These are phyloP conservation scores for Lacanobia wlatinum DNA, from an alignment of 2,888 invertebrate species.

Conservation along the genomic window DNA sequence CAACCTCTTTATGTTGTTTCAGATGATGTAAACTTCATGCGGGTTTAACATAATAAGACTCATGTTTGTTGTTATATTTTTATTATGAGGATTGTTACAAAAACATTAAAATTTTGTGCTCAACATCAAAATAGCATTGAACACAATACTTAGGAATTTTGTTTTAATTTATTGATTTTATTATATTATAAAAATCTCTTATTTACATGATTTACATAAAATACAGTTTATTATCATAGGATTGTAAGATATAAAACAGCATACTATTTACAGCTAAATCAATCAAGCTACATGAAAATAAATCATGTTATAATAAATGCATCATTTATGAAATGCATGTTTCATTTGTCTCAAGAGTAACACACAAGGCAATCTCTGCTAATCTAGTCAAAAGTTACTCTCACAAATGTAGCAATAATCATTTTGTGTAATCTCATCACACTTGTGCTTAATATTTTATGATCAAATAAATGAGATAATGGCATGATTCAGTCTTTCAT, in stretches of 20 bases:
- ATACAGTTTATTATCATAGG: slow-evolving; percentile 69
- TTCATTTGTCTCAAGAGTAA: slow-evolving; percentile 71
- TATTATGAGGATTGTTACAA: slow-evolving; percentile 79
- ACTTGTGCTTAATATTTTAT: slow-evolving; percentile 81
- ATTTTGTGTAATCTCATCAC: slow-evolving; percentile 75
- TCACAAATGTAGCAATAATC: slow-evolving; percentile 68
- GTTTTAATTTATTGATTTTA: slow-evolving; percentile 59
- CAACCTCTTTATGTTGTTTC: slow-evolving; percentile 57
- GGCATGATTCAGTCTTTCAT: slow-evolving; percentile 89
- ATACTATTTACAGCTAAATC: slow-evolving; percentile 76
- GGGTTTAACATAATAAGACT: slow-evolving; percentile 68
- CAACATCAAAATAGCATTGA: slow-evolving; percentile 68
- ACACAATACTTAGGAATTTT: slow-evolving; percentile 55
- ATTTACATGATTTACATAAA: slow-evolving; percentile 81
- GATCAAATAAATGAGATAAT: slow-evolving; percentile 84
- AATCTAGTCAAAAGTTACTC: slow-evolving; percentile 85
- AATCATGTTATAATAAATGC: slow-evolving; percentile 72
- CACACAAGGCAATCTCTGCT: slow-evolving; percentile 76
- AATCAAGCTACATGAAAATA: slow-evolving; percentile 64
- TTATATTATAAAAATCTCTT: slow-evolving; percentile 67
- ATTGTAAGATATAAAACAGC: slow-evolving; percentile 63
- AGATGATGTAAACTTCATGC: slow-evolving; percentile 64
- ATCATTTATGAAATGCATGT: slow-evolving; percentile 68
- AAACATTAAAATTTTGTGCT: slow-evolving; percentile 82
- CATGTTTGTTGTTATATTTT: slow-evolving; percentile 73